Percentiles rank a stretch among this genome's conserved stretches.
Conservation (phyloP, 1,140 invertebrate species). For the Drosophila lini region DNA sequence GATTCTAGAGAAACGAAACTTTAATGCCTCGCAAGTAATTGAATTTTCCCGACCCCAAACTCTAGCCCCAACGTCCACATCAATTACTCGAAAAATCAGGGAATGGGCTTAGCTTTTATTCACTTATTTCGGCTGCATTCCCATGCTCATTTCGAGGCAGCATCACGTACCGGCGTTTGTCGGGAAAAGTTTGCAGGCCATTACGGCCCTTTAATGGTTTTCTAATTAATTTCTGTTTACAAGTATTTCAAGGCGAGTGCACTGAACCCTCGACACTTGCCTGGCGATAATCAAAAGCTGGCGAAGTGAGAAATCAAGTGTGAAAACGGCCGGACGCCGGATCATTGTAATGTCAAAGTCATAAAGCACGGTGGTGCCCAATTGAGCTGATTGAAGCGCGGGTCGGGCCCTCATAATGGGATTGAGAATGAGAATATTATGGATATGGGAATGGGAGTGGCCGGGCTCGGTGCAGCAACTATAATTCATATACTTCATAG, state of each 20-base stretch:
- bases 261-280: slow-evolving; percentile 54
- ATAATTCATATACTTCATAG: slow-evolving; percentile 61
- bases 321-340: slow-evolving; percentile 14
- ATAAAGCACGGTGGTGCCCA: slow-evolving; percentile 56
- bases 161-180: slow-evolving; percentile 48
- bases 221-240: slow-evolving; percentile 77
- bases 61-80: background rate
- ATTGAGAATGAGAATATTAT: slow-evolving; percentile 8
- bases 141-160: slow-evolving; percentile 40
- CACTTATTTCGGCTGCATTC: slow-evolving; percentile 45
- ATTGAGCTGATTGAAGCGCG: slow-evolving; percentile 70
- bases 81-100: slow-evolving; percentile 40
- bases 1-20: slow-evolving; percentile 1
- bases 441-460: slow-evolving; percentile 21
- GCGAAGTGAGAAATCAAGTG: slow-evolving; percentile 68
- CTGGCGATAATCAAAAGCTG: slow-evolving; percentile 10
- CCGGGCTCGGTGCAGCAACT: slow-evolving; percentile 23
- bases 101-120: slow-evolving; percentile 9
- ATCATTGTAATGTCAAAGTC: slow-evolving; percentile 65
- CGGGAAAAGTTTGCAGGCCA: slow-evolving; percentile 21
- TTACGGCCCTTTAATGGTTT: slow-evolving; percentile 67
- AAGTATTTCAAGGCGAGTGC: slow-evolving; percentile 58
- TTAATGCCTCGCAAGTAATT: slow-evolving; percentile 39
- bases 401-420: slow-evolving; percentile 58
- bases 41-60: slow-evolving; percentile 30